phyloP scores from a whole-genome alignment of 2,888 invertebrate species.

The Aplocera efformata region DNA sequence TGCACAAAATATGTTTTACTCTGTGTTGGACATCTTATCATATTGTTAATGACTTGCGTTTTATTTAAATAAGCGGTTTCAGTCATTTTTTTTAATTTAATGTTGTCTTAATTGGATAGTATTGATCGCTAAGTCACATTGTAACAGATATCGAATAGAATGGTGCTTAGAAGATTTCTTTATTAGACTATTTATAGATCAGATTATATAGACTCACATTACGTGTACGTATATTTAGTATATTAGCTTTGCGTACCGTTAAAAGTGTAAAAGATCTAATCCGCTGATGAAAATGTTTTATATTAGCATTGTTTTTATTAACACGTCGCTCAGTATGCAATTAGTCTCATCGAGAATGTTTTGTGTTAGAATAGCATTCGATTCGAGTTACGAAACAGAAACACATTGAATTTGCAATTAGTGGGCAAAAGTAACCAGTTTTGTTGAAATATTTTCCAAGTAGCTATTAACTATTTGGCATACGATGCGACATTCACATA shows the following conservation, averaged over 20 bases:
- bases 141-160: conserved; percentile 78
- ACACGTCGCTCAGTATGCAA: conserved; percentile 20
- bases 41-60: conserved; percentile 58
- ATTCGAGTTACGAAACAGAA: too few species aligned
- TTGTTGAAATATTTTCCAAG: too few species aligned
- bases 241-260: conserved; percentile 46
- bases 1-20: conserved; percentile 72
- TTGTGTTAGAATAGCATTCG: too few species aligned
- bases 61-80: conserved; percentile 52
- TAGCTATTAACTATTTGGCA: too few species aligned
- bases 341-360: too few species aligned
- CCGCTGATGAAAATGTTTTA: conserved; percentile 35
- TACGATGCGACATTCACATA: too few species aligned
- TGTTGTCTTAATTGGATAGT: conserved; percentile 63
- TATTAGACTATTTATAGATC: conserved; percentile 65
- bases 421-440: too few species aligned
- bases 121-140: conserved; percentile 72
- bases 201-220: conserved; percentile 51
- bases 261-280: conserved; percentile 36
- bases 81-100: conserved; percentile 69
- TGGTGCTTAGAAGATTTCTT: conserved; percentile 77
- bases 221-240: conserved; percentile 46
- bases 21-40: conserved; percentile 53
- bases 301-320: conserved; percentile 35
- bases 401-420: too few species aligned